A percentile compares a stretch with the other conserved stretches of the same genome.
These are phyloP conservation scores for Scotopteryx bipunctaria DNA, from an alignment of 2,888 invertebrate species.

Conservation along the genomic window DNA sequence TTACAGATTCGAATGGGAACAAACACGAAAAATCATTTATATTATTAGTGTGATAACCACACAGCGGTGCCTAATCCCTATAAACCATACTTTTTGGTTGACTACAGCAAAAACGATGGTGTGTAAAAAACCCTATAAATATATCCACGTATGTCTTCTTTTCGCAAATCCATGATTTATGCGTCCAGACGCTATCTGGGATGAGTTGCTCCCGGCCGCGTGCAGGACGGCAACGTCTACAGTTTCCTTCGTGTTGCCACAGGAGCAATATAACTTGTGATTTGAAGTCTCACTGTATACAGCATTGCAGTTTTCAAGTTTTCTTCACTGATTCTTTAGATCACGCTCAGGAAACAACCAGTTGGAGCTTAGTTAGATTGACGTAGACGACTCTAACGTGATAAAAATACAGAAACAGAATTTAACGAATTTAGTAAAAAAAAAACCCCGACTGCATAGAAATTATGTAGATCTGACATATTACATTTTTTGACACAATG, in stretches of 20 bases:
- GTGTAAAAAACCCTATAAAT: slow-evolving; percentile 11
- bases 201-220: slow-evolving; percentile 54
- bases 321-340: neutral
- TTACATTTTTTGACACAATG: too few relatives aligned
- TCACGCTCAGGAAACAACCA: too few relatives aligned
- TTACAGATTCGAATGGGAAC: too few relatives aligned
- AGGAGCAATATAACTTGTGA: neutral
- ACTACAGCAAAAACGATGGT: neutral
- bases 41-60: too few relatives aligned
- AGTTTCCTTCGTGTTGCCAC: slow-evolving; percentile 30
- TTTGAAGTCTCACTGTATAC: neutral
- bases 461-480: too few relatives aligned
- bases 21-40: too few relatives aligned
- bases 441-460: too few relatives aligned
- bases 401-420: too few relatives aligned
- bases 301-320: neutral
- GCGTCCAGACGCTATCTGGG: slow-evolving; percentile 61
- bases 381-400: too few relatives aligned
- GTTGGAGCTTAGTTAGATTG: too few relatives aligned
- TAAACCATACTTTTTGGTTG: neutral
- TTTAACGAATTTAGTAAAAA: too few relatives aligned
- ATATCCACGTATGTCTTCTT: slow-evolving; percentile 19
- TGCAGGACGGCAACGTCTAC: slow-evolving; percentile 57
- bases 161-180: slow-evolving; percentile 62
- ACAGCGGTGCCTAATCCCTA: slow-evolving; percentile 1